A percentile compares a stretch with the other conserved stretches of the same genome.
These are phyloP conservation scores for Acrocyrtus sp. DNA, from an alignment of 2,888 invertebrate genomes.

Conservation along the genomic window DNA sequence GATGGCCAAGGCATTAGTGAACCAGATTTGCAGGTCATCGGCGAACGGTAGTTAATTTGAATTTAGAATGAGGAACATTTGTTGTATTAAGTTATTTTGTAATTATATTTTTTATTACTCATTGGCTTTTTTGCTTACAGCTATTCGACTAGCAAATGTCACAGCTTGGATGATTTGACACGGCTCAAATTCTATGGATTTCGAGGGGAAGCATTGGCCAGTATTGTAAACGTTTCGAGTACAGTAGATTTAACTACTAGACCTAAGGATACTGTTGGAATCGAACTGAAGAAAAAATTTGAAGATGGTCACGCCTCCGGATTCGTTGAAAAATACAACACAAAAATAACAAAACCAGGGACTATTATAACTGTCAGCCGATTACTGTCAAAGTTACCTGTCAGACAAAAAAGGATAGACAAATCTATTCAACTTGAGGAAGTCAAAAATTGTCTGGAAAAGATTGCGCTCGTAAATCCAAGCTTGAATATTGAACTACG, in stretches of 20 bases:
- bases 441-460: conserved; percentile 72
- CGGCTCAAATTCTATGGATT: conserved; percentile 74
- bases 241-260: conserved; percentile 73
- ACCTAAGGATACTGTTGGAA: conserved; percentile 64
- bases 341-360: conserved; percentile 73
- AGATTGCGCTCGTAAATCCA: conserved; percentile 75
- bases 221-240: conserved; percentile 71
- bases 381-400: conserved; percentile 74
- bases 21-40: conserved; percentile 71
- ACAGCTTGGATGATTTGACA: conserved; percentile 69
- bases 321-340: conserved; percentile 64
- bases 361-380: conserved; percentile 78
- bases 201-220: conserved; percentile 76
- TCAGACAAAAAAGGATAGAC: conserved; percentile 72
- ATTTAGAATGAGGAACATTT: conserved; percentile 4
- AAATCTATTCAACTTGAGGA: conserved; percentile 71
- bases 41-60: conserved; percentile 68
- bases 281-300: conserved; percentile 73
- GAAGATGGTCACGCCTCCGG: conserved; percentile 67
- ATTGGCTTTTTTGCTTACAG: too few species aligned
- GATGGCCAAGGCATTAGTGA: conserved; percentile 77
- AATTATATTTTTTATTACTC: conserved; percentile 57
- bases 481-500: conserved; percentile 24
- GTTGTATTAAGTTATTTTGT: neutral
- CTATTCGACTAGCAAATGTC: conserved; percentile 75